These are phyloP conservation scores for Kradibia gibbosae DNA, from an alignment of 1,140 invertebrate genomes.

Conservation along the genomic window DNA sequence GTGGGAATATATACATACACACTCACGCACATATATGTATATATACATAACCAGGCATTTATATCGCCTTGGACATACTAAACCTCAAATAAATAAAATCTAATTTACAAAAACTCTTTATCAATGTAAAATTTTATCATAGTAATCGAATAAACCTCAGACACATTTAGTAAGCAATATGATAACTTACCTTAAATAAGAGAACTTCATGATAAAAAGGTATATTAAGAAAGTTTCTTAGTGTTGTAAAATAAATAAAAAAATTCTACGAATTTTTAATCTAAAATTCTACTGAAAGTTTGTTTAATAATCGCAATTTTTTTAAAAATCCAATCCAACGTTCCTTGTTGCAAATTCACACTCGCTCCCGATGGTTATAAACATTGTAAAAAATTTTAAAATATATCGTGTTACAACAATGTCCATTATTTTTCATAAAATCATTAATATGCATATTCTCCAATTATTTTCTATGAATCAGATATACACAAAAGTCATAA, in stretches of 20 bases:
- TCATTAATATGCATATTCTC: background rate
- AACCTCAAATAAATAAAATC: too few species aligned
- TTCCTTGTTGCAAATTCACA: background rate
- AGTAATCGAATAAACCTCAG: background rate
- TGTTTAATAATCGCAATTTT: background rate
- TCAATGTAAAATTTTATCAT: too few species aligned
- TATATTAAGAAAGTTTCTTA: background rate
- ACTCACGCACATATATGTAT: too few species aligned
- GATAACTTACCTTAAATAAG: background rate
- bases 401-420: background rate
- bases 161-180: background rate
- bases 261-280: background rate
- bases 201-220: background rate
- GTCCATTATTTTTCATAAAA: slow-evolving; percentile 20
- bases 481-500: slow-evolving; percentile 26
- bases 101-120: too few species aligned
- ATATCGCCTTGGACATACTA: too few species aligned
- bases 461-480: slow-evolving; percentile 38
- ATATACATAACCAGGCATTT: too few species aligned
- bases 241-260: background rate
- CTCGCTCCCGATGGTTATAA: background rate
- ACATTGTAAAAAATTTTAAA: background rate
- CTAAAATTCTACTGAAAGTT: background rate
- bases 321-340: background rate
- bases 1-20: too few species aligned